Conservation (phyloP, 2,888 invertebrate genomes). For the Podabrus alpinus region DNA sequence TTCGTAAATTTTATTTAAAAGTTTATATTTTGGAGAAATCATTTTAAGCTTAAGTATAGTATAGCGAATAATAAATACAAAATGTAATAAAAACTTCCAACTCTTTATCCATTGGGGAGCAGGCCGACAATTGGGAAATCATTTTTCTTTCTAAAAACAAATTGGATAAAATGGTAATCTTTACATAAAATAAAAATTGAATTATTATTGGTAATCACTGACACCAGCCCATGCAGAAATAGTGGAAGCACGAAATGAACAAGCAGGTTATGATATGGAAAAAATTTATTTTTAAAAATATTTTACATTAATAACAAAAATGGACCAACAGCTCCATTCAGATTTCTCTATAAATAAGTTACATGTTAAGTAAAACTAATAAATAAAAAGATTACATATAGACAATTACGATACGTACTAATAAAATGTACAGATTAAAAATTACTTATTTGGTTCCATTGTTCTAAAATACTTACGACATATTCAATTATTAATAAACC, state of each 20-base stretch:
- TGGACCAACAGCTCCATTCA: background rate
- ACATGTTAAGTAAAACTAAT: background rate
- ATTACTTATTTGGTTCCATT: constrained; percentile 24
- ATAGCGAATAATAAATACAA: too few relatives aligned
- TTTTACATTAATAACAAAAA: background rate
- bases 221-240: background rate
- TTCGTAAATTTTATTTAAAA: too few relatives aligned
- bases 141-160: background rate
- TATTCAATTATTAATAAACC: constrained; percentile 10
- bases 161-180: background rate
- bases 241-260: background rate
- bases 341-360: background rate
- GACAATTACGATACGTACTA: background rate
- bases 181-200: background rate
- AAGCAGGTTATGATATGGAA: background rate
- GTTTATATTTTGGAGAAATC: too few relatives aligned
- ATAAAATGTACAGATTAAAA: background rate
- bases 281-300: constrained; percentile 1
- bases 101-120: background rate
- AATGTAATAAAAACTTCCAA: background rate
- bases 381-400: background rate
- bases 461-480: constrained; percentile 15
- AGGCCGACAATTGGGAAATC: background rate
- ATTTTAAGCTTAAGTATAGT: too few relatives aligned
- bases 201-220: background rate